Percentiles rank a stretch among this genome's conserved stretches.
Conservation (phyloP, 2,113 vertebrate species). For the Austrofundulus limnaeus region DNA sequence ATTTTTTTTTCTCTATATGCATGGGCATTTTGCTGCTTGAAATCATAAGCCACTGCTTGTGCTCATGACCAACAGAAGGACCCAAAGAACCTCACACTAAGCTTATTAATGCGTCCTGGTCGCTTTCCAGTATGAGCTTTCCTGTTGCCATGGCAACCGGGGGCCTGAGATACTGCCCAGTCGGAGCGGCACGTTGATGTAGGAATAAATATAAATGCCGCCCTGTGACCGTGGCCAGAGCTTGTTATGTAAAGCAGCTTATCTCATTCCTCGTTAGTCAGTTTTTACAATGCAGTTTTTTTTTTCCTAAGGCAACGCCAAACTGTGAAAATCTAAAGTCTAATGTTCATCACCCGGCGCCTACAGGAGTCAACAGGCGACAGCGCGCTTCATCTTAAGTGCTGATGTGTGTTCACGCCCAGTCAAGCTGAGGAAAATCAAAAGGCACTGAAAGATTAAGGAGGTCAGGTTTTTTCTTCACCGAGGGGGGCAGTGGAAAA, state of each 20-base stretch:
- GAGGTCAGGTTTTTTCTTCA: constrained; percentile 59
- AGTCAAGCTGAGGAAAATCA: constrained; percentile 65
- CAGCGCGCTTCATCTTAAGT: constrained; percentile 31
- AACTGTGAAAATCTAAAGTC: constrained; percentile 12
- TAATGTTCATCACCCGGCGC: constrained; percentile 2
- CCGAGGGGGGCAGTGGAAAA: constrained; percentile 25
- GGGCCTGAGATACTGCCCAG: constrained; percentile 53
- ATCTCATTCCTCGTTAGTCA: background rate
- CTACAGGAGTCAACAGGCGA: constrained; percentile 50
- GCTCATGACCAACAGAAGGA: constrained; percentile 53
- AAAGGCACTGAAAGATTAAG: constrained; percentile 65
- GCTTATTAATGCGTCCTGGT: constrained; percentile 70
- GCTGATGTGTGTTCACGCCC: constrained; percentile 52
- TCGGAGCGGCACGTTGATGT: constrained; percentile 32
- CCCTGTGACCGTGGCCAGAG: constrained; percentile 13
- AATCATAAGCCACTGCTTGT: constrained; percentile 9
- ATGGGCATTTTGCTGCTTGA: background rate
- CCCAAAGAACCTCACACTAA: constrained; percentile 68
- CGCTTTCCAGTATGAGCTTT: constrained; percentile 59
- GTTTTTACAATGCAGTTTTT: background rate
- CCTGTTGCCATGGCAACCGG: constrained; percentile 77
- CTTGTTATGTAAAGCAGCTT: constrained; percentile 19
- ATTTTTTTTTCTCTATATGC: background rate
- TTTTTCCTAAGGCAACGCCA: background rate
- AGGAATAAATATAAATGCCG: constrained; percentile 56